Evolutionary conservation across 2,113 vertebrate species (phyloP), one percentile per base, ranked within the genome.

Genomic region (Chitala chitala): DNA sequence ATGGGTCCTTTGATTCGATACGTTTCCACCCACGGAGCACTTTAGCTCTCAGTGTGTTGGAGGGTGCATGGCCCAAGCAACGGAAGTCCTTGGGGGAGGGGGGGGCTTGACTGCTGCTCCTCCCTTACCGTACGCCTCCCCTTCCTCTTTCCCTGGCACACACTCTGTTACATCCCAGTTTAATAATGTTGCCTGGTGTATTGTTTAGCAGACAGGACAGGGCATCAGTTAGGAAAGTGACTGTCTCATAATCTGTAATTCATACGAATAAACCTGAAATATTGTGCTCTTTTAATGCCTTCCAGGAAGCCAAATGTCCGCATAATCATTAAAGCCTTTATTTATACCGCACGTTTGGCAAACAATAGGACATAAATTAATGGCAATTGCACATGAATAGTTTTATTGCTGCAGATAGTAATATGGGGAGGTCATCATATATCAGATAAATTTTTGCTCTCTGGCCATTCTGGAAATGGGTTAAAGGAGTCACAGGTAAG

Each of bases 341-440:
- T 71, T 56, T 75, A 15, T 56, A 29, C 59, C 66, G 56, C 58
- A 54, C 58, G 51, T 71, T 78, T 75, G 55, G 72, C 78, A 63
- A 76, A 48, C 24, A 40, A 51, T 69, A 40, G 38, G 20, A 50
- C 51, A 50, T 51, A 51, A 51, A 2, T 51, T 15, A 77, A 65
- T 50, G 22, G 40, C 71, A 56, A 77, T 55, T 78, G 76, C 46
- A 44, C 69, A 70, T 48, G 68, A 68, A 81, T 77, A 69, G 76
- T 40, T 77, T 75, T 81, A 64, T 71, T 63, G 50, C 69, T 69
- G 73, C 77, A 77, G 58, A 73, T 78, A 74, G 77, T 74, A 56
- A 69, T 56, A 64, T 72, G 31, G 50, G 42, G 58, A 76, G 78
- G 66, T 65, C n/a, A 59, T 63, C 50, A 73, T 75, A 59, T 69